A percentile compares a stretch with the other conserved stretches of the same genome.
phyloP scores from a whole-genome alignment of 2,113 vertebrate species.

The Labeo rohita region DNA sequence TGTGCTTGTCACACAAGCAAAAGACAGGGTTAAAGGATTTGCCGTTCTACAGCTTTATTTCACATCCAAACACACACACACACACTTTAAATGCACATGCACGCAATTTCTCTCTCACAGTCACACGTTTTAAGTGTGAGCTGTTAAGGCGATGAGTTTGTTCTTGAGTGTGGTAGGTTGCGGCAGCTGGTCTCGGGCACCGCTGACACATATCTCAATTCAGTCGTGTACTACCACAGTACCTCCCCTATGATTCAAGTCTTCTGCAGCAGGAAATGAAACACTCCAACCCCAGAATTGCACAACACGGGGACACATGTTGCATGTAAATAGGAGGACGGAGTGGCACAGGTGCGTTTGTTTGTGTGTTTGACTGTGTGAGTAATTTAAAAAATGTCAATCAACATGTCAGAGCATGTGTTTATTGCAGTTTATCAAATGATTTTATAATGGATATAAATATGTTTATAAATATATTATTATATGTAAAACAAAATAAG shows the following conservation, averaged over 20 bases:
- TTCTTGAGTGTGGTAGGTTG: constrained; percentile 48
- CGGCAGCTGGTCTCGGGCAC: constrained; percentile 56
- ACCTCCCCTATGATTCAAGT: constrained; percentile 55
- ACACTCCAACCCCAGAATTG: constrained; percentile 72
- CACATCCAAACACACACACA: constrained; percentile 6
- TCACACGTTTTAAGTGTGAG: constrained; percentile 47
- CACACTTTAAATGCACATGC: constrained; percentile 29
- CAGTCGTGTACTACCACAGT: neutral
- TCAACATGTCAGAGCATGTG: too few relatives aligned
- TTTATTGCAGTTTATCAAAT: neutral
- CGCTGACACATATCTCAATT: constrained; percentile 50
- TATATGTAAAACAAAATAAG: too few relatives aligned
- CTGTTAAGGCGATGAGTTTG: constrained; percentile 58
- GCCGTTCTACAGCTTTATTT: neutral
- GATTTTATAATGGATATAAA: neutral
- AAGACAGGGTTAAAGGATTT: constrained; percentile 19
- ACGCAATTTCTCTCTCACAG: constrained; percentile 49
- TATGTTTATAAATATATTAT: neutral
- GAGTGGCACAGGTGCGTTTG: constrained; percentile 33
- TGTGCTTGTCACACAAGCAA: constrained; percentile 38
- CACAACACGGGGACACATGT: constrained; percentile 69
- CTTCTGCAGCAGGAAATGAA: constrained; percentile 78
- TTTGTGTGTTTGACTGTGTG: constrained; percentile 29
- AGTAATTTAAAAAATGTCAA: constrained; percentile 43
- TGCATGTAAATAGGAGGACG: constrained; percentile 66